These are phyloP conservation scores for Sprattus sprattus DNA, from an alignment of 2,113 vertebrate species.

Conservation along the genomic window DNA sequence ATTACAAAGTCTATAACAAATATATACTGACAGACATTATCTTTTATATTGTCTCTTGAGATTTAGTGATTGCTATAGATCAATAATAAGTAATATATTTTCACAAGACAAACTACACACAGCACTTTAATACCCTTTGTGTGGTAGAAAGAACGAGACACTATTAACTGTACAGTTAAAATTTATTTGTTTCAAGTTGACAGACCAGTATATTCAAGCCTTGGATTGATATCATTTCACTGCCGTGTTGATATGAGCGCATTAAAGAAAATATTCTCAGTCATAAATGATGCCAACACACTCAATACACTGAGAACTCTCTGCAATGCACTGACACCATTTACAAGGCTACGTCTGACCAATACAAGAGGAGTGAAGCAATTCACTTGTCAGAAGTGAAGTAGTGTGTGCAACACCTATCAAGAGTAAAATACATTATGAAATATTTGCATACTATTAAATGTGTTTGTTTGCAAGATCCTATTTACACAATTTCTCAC, in stretches of 20 bases:
- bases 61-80: neutral
- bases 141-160: neutral
- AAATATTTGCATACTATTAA: neutral
- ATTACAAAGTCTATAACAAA: neutral
- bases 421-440: neutral
- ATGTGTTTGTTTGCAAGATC: neutral
- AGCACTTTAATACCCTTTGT: neutral
- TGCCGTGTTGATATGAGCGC: neutral
- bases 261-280: neutral
- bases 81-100: neutral
- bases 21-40: neutral
- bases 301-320: neutral
- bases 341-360: neutral
- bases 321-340: neutral
- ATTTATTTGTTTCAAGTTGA: conserved; percentile 13
- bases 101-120: neutral
- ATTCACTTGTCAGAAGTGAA: conserved; percentile 13
- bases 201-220: conserved; percentile 3
- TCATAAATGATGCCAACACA: conserved; percentile 1
- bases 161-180: neutral
- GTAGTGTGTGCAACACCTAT: neutral
- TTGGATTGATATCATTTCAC: neutral
- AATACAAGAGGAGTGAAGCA: neutral
- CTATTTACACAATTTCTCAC: neutral
- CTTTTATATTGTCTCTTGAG: neutral